These are phyloP conservation scores for Zaprionus ghesquierei DNA, from an alignment of 1,140 invertebrate species.

Conservation along the genomic window DNA sequence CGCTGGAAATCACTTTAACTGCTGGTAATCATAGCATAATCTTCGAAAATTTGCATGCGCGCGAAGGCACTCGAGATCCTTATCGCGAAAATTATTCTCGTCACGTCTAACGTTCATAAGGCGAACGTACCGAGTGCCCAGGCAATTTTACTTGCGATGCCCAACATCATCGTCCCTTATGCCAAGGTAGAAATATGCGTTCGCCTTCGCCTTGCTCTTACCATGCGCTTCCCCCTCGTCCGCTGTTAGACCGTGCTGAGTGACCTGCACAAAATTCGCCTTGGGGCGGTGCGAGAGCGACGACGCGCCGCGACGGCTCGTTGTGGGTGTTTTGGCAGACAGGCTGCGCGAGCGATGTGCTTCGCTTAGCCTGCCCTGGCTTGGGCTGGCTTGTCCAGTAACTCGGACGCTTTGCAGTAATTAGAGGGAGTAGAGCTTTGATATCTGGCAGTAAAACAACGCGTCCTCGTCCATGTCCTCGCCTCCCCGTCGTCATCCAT, in stretches of 20 bases:
- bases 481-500: not conserved
- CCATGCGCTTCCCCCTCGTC: not conserved
- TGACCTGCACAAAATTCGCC: conserved; percentile 68
- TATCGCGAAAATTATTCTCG: conserved; percentile 80
- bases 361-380: not conserved
- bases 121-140: conserved; percentile 61
- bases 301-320: conserved; percentile 54
- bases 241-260: conserved; percentile 58
- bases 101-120: conserved; percentile 76
- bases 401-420: conserved; percentile 52
- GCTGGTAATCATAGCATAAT: conserved; percentile 79
- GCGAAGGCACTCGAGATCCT: conserved; percentile 72
- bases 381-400: conserved; percentile 41
- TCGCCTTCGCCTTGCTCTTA: not conserved
- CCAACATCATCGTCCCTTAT: conserved; percentile 13
- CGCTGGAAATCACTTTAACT: conserved; percentile 71
- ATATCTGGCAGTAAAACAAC: conserved; percentile 63
- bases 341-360: conserved; percentile 31
- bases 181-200: conserved; percentile 1
- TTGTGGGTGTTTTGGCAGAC: conserved; percentile 75
- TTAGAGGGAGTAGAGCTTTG: conserved; percentile 62
- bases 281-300: conserved; percentile 48
- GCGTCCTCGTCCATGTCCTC: conserved; percentile 3
- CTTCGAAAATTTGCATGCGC: conserved; percentile 81
- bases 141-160: conserved; percentile 61